These are phyloP conservation scores for Rhinogobio ventralis DNA, from an alignment of 2,797 vertebrate species.

Conservation along the genomic window DNA sequence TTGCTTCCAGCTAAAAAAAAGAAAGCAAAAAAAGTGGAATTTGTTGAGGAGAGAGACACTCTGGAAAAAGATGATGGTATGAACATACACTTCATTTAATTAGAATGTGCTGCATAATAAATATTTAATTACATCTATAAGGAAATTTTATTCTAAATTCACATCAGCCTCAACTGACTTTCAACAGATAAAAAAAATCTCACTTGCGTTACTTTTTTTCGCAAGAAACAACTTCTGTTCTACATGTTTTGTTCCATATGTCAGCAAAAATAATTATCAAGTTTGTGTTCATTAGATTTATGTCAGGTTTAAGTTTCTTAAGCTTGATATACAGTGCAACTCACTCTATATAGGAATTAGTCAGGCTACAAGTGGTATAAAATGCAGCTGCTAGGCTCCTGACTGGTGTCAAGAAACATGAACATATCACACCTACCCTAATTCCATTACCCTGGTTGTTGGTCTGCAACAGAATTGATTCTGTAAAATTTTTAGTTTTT, in stretches of 20 bases:
- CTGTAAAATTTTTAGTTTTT: not conserved
- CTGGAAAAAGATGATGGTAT: slow-evolving; percentile 79
- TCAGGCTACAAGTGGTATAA: not conserved
- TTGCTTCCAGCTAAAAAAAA: slow-evolving; percentile 87
- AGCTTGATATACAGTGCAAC: not conserved
- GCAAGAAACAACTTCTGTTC: not conserved
- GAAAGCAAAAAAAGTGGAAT: slow-evolving; percentile 84
- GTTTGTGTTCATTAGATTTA: not conserved
- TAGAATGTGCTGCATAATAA: not conserved
- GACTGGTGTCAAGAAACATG: not conserved
- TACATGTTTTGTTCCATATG: not conserved
- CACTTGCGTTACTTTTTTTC: no score
- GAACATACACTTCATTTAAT: not conserved
- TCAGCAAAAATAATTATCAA: not conserved
- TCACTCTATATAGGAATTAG: not conserved
- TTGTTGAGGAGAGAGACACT: slow-evolving; percentile 81
- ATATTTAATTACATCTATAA: not conserved
- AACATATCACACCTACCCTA: not conserved
- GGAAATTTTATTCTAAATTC: not conserved
- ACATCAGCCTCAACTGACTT: no score
- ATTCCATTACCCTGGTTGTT: not conserved
- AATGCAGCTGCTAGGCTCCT: not conserved
- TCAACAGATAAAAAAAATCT: no score
- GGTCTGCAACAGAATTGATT: not conserved
- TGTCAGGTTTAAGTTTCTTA: not conserved